These are phyloP conservation scores for Flexamia atlantica DNA, from an alignment of 2,888 invertebrate genomes.

Conservation along the genomic window DNA sequence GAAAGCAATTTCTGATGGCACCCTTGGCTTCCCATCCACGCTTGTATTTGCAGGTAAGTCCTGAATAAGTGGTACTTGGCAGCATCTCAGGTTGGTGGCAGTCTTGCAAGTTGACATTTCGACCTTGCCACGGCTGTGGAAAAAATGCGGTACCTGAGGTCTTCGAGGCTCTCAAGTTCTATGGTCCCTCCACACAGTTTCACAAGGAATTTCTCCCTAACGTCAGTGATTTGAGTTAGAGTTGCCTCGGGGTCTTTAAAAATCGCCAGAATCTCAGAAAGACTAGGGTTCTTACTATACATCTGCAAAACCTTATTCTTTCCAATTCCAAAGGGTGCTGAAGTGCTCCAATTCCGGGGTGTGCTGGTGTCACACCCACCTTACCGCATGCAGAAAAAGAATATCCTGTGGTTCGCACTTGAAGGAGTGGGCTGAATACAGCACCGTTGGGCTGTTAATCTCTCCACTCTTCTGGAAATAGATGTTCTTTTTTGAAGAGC, in stretches of 20 bases:
- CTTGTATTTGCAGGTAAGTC: slow-evolving; percentile 36
- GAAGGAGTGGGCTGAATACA: slow-evolving; percentile 56
- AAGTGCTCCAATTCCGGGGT: no score
- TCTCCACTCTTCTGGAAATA: slow-evolving; percentile 55
- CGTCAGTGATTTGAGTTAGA: slow-evolving; percentile 29
- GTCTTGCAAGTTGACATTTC: slow-evolving; percentile 44
- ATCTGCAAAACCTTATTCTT: slow-evolving; percentile 40
- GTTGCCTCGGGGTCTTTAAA: slow-evolving; percentile 55
- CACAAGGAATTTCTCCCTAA: slow-evolving; percentile 54
- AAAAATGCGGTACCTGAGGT: slow-evolving; percentile 62
- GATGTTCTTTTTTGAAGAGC: background rate
- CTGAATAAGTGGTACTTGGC: slow-evolving; percentile 4
- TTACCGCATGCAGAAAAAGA: slow-evolving; percentile 68
- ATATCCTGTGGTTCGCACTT: slow-evolving; percentile 60
- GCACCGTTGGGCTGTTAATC: slow-evolving; percentile 62
- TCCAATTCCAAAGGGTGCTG: slow-evolving; percentile 64
- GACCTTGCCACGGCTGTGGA: slow-evolving; percentile 52
- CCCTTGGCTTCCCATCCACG: slow-evolving; percentile 41
- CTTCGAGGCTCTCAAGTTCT: slow-evolving; percentile 40
- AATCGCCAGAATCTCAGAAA: slow-evolving; percentile 34
- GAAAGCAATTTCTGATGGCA: background rate
- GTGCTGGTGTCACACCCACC: slow-evolving; percentile 67
- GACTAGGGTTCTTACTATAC: slow-evolving; percentile 46
- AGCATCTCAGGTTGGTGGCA: slow-evolving; percentile 54
- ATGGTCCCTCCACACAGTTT: slow-evolving; percentile 48